These are phyloP conservation scores for Tridacna crocea DNA, from an alignment of 2,888 invertebrate genomes.

Conservation along the genomic window DNA sequence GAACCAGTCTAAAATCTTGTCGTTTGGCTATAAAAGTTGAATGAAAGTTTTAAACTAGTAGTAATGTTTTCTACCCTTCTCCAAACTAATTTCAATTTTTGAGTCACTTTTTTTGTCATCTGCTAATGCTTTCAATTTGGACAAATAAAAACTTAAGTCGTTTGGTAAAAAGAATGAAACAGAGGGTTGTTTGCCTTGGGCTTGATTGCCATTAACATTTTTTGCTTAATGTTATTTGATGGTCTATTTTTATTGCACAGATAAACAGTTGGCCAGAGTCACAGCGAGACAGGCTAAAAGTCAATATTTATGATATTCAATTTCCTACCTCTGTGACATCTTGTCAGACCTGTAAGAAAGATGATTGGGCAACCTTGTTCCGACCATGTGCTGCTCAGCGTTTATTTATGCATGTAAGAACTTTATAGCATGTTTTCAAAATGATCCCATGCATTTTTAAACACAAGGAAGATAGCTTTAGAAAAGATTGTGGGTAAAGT, in stretches of 20 bases:
- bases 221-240: not conserved
- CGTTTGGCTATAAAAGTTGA: too few relatives aligned
- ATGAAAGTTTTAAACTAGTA: too few relatives aligned
- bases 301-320: not conserved
- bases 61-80: too few relatives aligned
- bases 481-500: not conserved
- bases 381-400: constrained; percentile 4
- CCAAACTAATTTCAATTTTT: too few relatives aligned
- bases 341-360: not conserved
- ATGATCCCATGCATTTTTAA: too few relatives aligned
- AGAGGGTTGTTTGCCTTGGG: not conserved
- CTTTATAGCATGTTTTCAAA: not conserved
- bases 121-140: too few relatives aligned
- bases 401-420: not conserved
- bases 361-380: not conserved
- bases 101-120: too few relatives aligned
- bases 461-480: too few relatives aligned
- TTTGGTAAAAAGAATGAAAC: too few relatives aligned
- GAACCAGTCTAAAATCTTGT: too few relatives aligned
- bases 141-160: too few relatives aligned
- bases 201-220: not conserved
- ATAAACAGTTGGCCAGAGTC: not conserved
- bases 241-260: not conserved
- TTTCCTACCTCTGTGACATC: not conserved
- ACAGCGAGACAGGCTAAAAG: not conserved